A percentile compares a stretch with the other conserved stretches of the same genome.
Evolutionary conservation across 2,888 invertebrate genomes (phyloP).

Genomic region (Athripsodes cinereus): DNA sequence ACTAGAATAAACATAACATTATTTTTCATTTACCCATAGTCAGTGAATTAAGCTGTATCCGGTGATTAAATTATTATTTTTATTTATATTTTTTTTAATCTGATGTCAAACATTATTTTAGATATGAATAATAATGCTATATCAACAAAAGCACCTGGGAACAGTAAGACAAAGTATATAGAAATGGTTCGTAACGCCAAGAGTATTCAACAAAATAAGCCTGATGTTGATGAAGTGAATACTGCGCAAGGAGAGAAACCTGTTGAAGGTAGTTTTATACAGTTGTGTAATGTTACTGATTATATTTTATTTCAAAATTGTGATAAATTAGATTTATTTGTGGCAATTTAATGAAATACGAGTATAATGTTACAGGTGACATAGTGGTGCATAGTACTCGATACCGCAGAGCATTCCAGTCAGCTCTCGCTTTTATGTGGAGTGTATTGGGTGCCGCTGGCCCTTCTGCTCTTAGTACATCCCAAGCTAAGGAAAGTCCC

Average conservation of each 20-base stretch:
- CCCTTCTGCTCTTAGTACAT: slow-evolving; percentile 44
- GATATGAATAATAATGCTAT: neutral
- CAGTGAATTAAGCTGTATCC: too few species aligned
- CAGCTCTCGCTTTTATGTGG: slow-evolving; percentile 73
- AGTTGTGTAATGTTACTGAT: neutral
- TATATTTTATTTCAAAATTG: neutral
- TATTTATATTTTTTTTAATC: too few species aligned
- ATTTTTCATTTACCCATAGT: too few species aligned
- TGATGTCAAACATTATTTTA: slow-evolving; percentile 2
- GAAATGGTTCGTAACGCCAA: neutral
- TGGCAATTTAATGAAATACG: neutral
- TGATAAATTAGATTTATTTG: neutral
- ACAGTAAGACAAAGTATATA: slow-evolving; percentile 3
- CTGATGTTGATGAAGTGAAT: neutral
- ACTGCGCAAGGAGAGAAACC: neutral
- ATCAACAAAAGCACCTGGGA: neutral
- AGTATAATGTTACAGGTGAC: slow-evolving; percentile 40
- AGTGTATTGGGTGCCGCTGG: slow-evolving; percentile 57
- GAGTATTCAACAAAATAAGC: slow-evolving; percentile 1
- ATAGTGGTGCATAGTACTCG: slow-evolving; percentile 72
- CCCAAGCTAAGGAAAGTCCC: slow-evolving; percentile 68
- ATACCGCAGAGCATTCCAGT: slow-evolving; percentile 86
- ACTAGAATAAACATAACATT: too few species aligned
- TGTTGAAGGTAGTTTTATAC: slow-evolving; percentile 8
- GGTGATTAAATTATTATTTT: too few species aligned